Conservation (phyloP, 2,888 invertebrate species). For the Plagiodera versicolora region DNA sequence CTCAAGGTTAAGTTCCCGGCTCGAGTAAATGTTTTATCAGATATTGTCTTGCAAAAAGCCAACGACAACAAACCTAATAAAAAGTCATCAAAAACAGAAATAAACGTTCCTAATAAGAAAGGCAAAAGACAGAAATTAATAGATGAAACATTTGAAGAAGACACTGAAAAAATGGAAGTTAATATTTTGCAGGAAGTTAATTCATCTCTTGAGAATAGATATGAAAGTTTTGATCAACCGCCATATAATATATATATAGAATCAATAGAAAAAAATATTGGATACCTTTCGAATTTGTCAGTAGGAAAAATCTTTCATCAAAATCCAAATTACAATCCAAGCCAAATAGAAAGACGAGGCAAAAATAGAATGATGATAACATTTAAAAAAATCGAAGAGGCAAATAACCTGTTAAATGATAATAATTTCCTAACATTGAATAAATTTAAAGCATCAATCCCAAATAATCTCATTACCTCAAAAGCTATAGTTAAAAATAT, state of each 20-base stretch:
- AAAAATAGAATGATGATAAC: background rate
- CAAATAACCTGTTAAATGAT: too few relatives aligned
- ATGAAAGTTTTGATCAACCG: background rate
- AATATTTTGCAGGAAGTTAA: background rate
- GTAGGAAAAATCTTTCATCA: slow-evolving; percentile 3
- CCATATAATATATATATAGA: background rate
- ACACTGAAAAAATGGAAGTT: background rate
- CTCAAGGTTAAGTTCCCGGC: background rate
- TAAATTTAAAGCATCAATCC: too few relatives aligned
- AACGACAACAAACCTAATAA: background rate
- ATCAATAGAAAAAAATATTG: background rate
- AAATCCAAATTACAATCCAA: background rate
- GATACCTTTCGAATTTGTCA: background rate
- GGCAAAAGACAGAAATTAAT: background rate
- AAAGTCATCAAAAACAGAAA: background rate
- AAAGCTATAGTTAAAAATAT: background rate
- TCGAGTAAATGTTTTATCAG: background rate
- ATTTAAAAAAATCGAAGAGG: too few relatives aligned
- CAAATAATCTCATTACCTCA: background rate
- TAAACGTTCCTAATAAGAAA: background rate
- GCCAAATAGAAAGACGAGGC: background rate
- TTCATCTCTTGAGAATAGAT: background rate
- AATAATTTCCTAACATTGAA: too few relatives aligned
- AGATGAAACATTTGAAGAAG: too few relatives aligned
- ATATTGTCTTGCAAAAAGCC: background rate